Conservation (phyloP, 1,140 invertebrate genomes). For the Halyomorpha halys region DNA sequence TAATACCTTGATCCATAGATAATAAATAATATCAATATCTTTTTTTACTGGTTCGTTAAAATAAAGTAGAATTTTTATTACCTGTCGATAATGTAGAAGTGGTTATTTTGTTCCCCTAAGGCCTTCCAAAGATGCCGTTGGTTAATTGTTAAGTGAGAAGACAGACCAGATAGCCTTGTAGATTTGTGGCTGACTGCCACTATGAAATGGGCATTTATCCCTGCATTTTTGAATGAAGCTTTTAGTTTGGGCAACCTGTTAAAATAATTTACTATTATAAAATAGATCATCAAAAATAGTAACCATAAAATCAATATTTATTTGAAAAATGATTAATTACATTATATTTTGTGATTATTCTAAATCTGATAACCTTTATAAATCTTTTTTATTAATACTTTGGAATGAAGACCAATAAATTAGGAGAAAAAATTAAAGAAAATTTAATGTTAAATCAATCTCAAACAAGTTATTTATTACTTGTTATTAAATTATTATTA, state of each 20-base stretch:
- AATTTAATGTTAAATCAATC: too few species aligned
- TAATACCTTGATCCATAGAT: too few species aligned
- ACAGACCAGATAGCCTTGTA: not conserved
- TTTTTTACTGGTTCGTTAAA: too few species aligned
- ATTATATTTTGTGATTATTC: too few species aligned
- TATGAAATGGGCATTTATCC: conserved; percentile 1
- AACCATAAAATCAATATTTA: not conserved
- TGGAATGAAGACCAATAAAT: too few species aligned
- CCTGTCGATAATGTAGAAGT: conserved; percentile 36
- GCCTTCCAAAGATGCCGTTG: conserved; percentile 7
- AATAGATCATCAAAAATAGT: not conserved
- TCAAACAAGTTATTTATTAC: too few species aligned
- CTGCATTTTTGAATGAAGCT: not conserved
- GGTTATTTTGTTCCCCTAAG: conserved; percentile 34
- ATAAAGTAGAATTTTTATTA: conserved; percentile 26
- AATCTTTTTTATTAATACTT: too few species aligned
- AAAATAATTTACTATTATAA: not conserved
- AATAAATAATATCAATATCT: too few species aligned
- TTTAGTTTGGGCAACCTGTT: conserved; percentile 4
- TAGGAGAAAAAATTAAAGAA: too few species aligned
- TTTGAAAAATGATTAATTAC: too few species aligned
- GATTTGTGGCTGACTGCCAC: not conserved
- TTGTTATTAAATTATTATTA: too few species aligned
- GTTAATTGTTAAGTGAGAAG: not conserved
- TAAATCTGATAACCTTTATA: too few species aligned